These are phyloP conservation scores for Anguilla megastoma DNA, from an alignment of 2,797 vertebrate genomes.

Conservation along the genomic window DNA sequence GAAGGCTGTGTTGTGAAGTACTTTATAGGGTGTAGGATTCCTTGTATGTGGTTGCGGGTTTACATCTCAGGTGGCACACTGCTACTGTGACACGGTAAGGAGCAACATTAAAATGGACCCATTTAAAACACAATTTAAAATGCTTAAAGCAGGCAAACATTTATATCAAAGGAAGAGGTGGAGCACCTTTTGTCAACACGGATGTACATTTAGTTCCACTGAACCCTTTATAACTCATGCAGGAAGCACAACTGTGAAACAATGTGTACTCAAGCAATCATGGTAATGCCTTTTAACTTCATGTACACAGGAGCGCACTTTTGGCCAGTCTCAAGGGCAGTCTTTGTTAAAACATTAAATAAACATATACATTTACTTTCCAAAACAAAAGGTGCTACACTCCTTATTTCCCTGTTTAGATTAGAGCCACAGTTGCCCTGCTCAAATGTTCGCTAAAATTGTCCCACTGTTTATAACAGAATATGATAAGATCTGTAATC, in stretches of 20 bases:
- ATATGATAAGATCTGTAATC: not conserved
- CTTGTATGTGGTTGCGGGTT: not conserved
- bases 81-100: not conserved
- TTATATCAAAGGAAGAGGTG: too few relatives aligned
- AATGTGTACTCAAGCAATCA: too few relatives aligned
- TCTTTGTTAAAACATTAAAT: not conserved
- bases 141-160: too few relatives aligned
- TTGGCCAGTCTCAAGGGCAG: too few relatives aligned
- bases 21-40: not conserved
- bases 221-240: too few relatives aligned
- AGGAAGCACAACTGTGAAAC: too few relatives aligned
- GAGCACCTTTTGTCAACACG: too few relatives aligned
- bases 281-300: too few relatives aligned
- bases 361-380: not conserved
- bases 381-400: not conserved
- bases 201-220: too few relatives aligned
- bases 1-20: not conserved
- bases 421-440: not conserved
- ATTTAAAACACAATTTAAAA: not conserved
- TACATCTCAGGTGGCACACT: not conserved
- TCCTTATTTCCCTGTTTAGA: not conserved
- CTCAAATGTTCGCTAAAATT: not conserved
- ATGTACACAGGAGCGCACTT: too few relatives aligned
- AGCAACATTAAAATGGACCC: not conserved
- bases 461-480: not conserved